Conservation (phyloP, 92 coral and sea anemone species). For the Epizoanthus fatuus region DNA sequence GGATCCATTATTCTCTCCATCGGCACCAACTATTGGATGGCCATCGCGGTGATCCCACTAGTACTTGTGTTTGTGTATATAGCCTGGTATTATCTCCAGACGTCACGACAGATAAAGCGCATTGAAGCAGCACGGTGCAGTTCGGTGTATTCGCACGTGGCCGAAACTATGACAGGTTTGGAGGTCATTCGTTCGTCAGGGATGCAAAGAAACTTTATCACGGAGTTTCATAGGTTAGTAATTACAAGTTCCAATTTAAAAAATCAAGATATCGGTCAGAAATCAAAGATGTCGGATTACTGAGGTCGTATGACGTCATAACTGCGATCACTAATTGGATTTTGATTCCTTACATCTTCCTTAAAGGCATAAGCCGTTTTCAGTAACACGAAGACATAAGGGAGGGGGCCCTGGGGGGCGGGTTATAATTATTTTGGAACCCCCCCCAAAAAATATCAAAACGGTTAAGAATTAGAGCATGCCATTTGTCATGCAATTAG, state of each 20-base stretch:
- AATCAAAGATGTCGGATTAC: neutral
- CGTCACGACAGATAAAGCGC: constrained; percentile 77
- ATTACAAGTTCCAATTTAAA: too few species aligned
- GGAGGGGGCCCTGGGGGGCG: too few species aligned
- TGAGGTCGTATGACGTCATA: neutral
- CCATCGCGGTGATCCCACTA: constrained; percentile 64
- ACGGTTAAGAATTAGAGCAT: too few species aligned
- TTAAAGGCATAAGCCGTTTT: too few species aligned
- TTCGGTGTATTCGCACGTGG: constrained; percentile 77
- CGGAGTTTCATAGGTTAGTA: constrained; percentile 56
- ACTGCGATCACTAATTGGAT: too few species aligned
- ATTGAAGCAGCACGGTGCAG: constrained; percentile 76
- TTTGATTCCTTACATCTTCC: too few species aligned
- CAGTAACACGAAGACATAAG: too few species aligned
- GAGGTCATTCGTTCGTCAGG: constrained; percentile 72
- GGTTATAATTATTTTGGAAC: too few species aligned
- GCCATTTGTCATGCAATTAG: too few species aligned
- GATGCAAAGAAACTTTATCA: constrained; percentile 56
- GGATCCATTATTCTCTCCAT: constrained; percentile 63
- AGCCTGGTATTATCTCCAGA: constrained; percentile 68
- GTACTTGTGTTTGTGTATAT: constrained; percentile 47
- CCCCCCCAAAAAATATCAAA: too few species aligned
- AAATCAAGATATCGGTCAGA: neutral
- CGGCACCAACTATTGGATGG: constrained; percentile 68
- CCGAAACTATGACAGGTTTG: constrained; percentile 76